Base-by-base conservation (phyloP, 2,888 invertebrate genomes). In the Lacanobia oleracea region DNA sequence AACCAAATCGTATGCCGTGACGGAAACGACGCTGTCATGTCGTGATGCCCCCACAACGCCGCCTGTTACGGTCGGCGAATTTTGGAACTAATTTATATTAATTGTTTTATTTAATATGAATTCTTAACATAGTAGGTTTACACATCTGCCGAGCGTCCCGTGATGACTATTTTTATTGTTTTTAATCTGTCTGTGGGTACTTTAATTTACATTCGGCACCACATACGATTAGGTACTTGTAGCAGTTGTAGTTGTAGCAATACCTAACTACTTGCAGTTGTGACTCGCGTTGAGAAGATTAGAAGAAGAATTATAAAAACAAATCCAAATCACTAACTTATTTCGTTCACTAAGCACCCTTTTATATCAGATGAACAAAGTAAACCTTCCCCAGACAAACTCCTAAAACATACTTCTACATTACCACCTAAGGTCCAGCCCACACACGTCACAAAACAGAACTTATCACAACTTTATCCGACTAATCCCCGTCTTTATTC, bases 401-500 rank as follows among this genome's bases (percentile, higher is more conserved):
- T 45, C 40, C 75, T 40, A 37, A 10, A 68, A 65, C 65, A 79
- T 83, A 66, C 61, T 43, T 73, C 56, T 51, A 68, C 33, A 65
- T 79, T 53, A 73, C 23, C 14, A 43, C 27, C 54, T n/a, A 54
- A 70, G 64, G 59, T 69, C 65, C 40, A 56, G 9, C 33, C 53
- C 51, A 74, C 66, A 75, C 74, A 82, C 72, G 67, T 66, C 67
- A 82, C 72, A 69, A 73, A 77, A 66, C 67, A 85, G 70, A 75
- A 77, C 74, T 68, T 83, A 73, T 77, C 72, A 76, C 74, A 73
- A 83, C 77, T 83, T 79, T 74, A 67, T 82, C 79, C 59, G 2
- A 1, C 54, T 86, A 85, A 85, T 85, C 81, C 82, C 67, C 40
- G 74, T 85, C 83, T 83, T 86, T 90, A 90, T 88, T 91, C 89